Base-by-base conservation (phyloP, 37 sponge, comb jelly and placozoan genomes). In the Halichondria panicea region DNA sequence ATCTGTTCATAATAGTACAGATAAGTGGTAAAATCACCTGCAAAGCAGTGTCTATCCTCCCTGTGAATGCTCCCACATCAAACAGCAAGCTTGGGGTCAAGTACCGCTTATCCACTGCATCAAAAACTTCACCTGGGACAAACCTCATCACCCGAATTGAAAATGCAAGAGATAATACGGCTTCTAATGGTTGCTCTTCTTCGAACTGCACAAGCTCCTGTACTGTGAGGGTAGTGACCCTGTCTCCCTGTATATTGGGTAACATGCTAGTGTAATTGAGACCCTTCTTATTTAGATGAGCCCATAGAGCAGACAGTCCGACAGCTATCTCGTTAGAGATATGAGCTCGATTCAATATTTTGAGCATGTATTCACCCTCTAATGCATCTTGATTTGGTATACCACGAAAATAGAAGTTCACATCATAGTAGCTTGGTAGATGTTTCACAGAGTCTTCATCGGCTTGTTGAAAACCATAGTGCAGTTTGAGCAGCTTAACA, bases 271-370 rank as follows among this genome's bases (percentile, higher is more conserved):
- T 24, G 28, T 28, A 25, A 0, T 66, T 32, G 45, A 63, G 3
- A 66, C 78, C 62, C 74, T 77, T 37, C 71, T 57, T 9, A 88
- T 81, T 38, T 40, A 41, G 27, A 54, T 68, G 74, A 86, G 61
- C 88, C 97, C 93, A 30, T 13, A 74, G 37, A 21, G 60, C 60
- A 41, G 58, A 60, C 12, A 74, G 2, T 7, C 75, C 75, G 15
- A 19, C 30, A 4, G 60, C 43, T 2, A 74, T 15, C 2, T 57
- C 62, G 0, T 8, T 19, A 8, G 60, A n/a, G 28, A 5, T 41
- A 25, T 56, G 27, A 1, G 30, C 27, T 21, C 33, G 44, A 27
- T 71, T 63, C 32, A n/a, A 33, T 2, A 81, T 11, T 34, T 81
- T 81, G 24, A 81, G 52, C 18, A 81, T 65, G 27, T 41, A 81